Conservation (phyloP, 2,113 vertebrate species). For the Xenotilapia flavipinnis region DNA sequence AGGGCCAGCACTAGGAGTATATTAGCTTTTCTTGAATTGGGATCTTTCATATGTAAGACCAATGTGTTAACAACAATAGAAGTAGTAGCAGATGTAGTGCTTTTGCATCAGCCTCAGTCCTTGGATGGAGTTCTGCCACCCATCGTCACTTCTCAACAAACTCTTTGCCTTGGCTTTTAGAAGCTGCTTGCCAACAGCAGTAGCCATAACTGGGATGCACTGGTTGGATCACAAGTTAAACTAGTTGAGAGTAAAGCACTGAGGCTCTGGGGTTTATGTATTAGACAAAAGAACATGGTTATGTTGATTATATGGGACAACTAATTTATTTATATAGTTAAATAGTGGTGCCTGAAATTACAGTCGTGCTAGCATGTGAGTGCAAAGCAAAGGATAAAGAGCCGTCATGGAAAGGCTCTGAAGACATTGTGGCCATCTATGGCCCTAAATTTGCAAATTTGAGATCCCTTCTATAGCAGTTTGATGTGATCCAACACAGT, state of each 20-base stretch:
- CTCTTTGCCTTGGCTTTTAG: neutral
- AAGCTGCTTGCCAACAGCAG: neutral
- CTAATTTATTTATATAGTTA: neutral
- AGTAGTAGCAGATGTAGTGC: neutral
- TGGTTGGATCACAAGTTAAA: neutral
- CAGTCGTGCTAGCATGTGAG: neutral
- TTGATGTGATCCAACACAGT: neutral
- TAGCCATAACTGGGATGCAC: neutral
- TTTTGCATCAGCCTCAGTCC: neutral
- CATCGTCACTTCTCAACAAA: neutral
- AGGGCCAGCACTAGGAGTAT: neutral
- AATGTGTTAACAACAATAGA: neutral
- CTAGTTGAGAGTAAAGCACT: neutral
- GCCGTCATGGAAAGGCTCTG: neutral
- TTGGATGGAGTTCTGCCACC: neutral
- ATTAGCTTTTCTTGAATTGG: neutral
- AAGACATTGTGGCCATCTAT: neutral
- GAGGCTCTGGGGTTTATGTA: neutral
- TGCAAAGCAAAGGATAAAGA: neutral
- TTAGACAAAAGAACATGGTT: neutral
- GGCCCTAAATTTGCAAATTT: neutral
- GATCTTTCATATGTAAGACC: neutral
- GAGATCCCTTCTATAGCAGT: neutral
- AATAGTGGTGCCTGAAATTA: neutral
- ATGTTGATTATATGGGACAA: neutral